Evolutionary conservation across 2,888 invertebrate genomes (phyloP).

Genomic region (Trisateles emortualis): DNA sequence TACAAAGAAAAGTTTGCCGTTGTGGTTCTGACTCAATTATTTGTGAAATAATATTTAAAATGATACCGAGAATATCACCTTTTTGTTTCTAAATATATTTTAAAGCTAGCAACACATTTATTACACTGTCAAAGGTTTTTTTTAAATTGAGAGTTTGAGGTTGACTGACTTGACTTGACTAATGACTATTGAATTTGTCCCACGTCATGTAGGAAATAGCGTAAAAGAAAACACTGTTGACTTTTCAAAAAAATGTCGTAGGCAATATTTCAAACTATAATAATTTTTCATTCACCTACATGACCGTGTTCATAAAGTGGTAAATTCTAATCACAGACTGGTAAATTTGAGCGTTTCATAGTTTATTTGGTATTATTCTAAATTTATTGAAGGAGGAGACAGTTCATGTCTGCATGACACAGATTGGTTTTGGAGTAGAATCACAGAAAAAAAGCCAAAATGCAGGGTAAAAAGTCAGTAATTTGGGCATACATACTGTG

Average conservation of each 20-base stretch:
- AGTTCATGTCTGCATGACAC: background rate
- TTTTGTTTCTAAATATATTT: too few species aligned
- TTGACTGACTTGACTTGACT: too few species aligned
- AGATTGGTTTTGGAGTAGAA: slow-evolving; percentile 7
- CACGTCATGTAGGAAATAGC: slow-evolving; percentile 27
- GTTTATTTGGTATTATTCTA: background rate
- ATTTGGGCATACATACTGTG: slow-evolving; percentile 93
- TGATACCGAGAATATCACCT: too few species aligned
- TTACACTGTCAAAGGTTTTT: too few species aligned
- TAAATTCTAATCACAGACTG: background rate
- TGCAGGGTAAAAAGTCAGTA: slow-evolving; percentile 84
- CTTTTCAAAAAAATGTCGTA: slow-evolving; percentile 12
- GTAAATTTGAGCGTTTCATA: background rate
- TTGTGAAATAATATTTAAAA: too few species aligned
- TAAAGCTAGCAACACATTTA: too few species aligned
- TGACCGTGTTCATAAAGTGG: background rate
- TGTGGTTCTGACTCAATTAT: too few species aligned
- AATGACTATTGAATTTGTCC: too few species aligned
- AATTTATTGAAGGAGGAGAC: slow-evolving; percentile 8
- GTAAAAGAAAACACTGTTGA: slow-evolving; percentile 16
- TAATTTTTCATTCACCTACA: background rate
- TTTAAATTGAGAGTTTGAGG: too few species aligned
- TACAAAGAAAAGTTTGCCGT: too few species aligned
- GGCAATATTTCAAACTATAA: background rate
- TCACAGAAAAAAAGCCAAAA: slow-evolving; percentile 18